Evolutionary conservation across 2,113 vertebrate species (phyloP).

Genomic region (Poecilia latipinna): DNA sequence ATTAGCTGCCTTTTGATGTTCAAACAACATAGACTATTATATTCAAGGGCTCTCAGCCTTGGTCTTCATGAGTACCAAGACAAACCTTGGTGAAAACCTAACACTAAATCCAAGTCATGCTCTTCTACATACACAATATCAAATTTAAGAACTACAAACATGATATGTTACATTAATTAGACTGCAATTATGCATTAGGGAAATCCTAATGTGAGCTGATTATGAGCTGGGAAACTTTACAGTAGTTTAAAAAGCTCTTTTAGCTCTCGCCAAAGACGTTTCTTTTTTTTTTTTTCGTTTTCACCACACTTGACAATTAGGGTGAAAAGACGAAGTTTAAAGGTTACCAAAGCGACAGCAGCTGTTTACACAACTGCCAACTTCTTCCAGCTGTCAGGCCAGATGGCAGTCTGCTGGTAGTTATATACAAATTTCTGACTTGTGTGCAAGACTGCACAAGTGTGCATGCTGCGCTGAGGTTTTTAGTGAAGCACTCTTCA

Average conservation of each 20-base stretch:
- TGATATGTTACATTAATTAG: neutral
- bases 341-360: constrained; percentile 31
- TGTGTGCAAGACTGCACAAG: neutral
- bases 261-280: neutral
- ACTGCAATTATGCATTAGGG: neutral
- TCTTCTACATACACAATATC: neutral
- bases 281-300: neutral
- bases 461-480: neutral
- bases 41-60: constrained; percentile 44
- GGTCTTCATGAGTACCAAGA: constrained; percentile 64
- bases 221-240: neutral
- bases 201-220: neutral
- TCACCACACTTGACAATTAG: constrained; percentile 10
- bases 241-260: constrained; percentile 5
- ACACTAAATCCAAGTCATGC: neutral
- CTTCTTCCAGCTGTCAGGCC: constrained; percentile 56
- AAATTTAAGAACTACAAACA: neutral
- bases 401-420: constrained; percentile 55
- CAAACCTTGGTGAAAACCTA: constrained; percentile 51
- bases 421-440: constrained; percentile 23
- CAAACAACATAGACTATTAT: constrained; percentile 73
- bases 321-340: constrained; percentile 21
- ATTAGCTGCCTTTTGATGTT: constrained; percentile 62
- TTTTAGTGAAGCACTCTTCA: constrained; percentile 1
- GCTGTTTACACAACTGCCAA: constrained; percentile 40